Base-by-base conservation (phyloP, 2,113 vertebrate species). In the Hippocampus comes region DNA sequence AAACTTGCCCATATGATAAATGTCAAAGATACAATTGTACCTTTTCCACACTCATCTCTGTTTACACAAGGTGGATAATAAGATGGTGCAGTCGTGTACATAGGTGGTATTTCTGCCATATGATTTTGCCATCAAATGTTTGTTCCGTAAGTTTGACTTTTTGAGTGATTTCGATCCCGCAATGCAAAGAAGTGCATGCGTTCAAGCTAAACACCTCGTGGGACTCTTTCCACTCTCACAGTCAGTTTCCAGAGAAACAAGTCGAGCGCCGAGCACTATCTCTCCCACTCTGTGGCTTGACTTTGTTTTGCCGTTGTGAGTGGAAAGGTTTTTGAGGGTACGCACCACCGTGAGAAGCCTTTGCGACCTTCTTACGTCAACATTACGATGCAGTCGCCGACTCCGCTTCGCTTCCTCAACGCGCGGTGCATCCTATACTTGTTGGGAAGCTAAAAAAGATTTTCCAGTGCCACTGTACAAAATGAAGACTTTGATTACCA, bases 211-310 rank as follows among this genome's bases (percentile, higher is more conserved):
- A 72, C 78, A 83, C 82, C 84, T 85, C 53, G 55, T 55, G 78
- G 80, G 66, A 67, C 76, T 70, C 70, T 88, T 88, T 86, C 83
- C 83, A 88, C 71, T 75, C 67, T 86, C 84, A 60, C 72, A 74
- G 74, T 72, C 71, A 75, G 69, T 89, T 88, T 91, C 82, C 82
- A 81, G 77, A 89, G 81, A 86, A 86, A 80, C 71, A 41, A 78
- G 60, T 60, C 51, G 25, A 78, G 72, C 11, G 43, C 48, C 49
- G 21, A 74, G 63, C 30, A n/a, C 75, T 53, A 25, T 73, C 67
- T 71, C 77, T 78, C 77, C 76, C 21, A n/a, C 77, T 81, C 43
- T 82, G 87, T 81, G 85, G 88, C 68, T 73, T 77, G 71, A 74
- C 67, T 77, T 70, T 66, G 48, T 77, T 77, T 79, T 82, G 77